phyloP scores from a whole-genome alignment of 1,140 invertebrate genomes.

The Bombyx mandarina region DNA sequence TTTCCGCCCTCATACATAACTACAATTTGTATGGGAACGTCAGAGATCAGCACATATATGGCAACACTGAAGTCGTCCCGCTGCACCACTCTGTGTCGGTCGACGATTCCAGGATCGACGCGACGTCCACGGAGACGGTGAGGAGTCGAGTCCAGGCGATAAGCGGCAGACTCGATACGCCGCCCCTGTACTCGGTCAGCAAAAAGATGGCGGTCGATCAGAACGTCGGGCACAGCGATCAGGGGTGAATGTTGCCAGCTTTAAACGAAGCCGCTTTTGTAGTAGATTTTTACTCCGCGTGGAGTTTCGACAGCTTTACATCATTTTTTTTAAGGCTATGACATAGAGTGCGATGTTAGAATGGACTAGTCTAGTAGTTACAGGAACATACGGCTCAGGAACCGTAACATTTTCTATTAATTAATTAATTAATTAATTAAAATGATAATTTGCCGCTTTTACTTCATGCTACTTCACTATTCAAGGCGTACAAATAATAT shows the following conservation, averaged over 20 bases:
- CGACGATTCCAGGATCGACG: slow-evolving; percentile 52
- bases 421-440: too few relatives aligned
- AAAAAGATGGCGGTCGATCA: slow-evolving; percentile 60
- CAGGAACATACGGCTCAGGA: too few relatives aligned
- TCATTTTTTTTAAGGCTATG: slow-evolving; percentile 27
- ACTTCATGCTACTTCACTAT: too few relatives aligned
- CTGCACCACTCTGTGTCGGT: slow-evolving; percentile 43
- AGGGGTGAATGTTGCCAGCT: slow-evolving; percentile 34
- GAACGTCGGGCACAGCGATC: slow-evolving; percentile 31
- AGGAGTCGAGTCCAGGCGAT: slow-evolving; percentile 54
- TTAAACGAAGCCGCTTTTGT: slow-evolving; percentile 33
- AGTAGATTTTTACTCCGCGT: slow-evolving; percentile 21
- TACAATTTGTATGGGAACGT: slow-evolving; percentile 67
- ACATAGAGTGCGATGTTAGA: slow-evolving; percentile 15
- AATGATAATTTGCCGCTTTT: too few relatives aligned
- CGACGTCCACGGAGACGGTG: slow-evolving; percentile 52
- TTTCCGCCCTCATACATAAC: slow-evolving; percentile 65
- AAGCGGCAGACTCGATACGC: slow-evolving; percentile 43
- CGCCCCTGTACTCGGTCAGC: slow-evolving; percentile 60
- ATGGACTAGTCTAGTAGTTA: too few relatives aligned
- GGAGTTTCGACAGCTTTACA: slow-evolving; percentile 30
- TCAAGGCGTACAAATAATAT: too few relatives aligned
- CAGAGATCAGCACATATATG: slow-evolving; percentile 60
- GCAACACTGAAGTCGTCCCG: slow-evolving; percentile 45
- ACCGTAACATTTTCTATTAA: too few relatives aligned